These are phyloP conservation scores for Trissolcus japonicus DNA, from an alignment of 2,888 invertebrate genomes.

Conservation along the genomic window DNA sequence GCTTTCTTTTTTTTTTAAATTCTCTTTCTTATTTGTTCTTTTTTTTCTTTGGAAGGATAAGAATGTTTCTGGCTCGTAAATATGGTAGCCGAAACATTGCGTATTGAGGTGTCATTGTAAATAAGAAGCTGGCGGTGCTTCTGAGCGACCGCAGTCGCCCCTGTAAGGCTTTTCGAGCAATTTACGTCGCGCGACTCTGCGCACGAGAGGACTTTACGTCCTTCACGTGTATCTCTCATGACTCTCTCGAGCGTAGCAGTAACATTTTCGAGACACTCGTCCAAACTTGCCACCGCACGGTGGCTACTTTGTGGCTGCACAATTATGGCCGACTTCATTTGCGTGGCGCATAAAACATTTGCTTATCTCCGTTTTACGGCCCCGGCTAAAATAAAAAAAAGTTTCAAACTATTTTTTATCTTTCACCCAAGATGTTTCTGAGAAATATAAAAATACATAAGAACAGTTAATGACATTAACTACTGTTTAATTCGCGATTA, in stretches of 20 bases:
- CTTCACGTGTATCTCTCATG: constrained; percentile 22
- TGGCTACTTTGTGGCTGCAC: constrained; percentile 60
- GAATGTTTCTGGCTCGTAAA: constrained; percentile 52
- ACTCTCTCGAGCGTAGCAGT: constrained; percentile 10
- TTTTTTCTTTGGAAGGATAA: neutral
- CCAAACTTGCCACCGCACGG: constrained; percentile 52
- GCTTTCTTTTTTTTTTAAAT: too few relatives aligned
- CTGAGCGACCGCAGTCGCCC: constrained; percentile 55
- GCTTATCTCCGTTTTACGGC: constrained; percentile 9
- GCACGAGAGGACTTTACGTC: constrained; percentile 40
- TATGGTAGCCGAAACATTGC: constrained; percentile 48
- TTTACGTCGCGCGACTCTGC: constrained; percentile 47
- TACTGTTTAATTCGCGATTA: too few relatives aligned
- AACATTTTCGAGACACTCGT: constrained; percentile 37
- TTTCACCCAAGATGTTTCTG: neutral
- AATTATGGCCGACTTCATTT: constrained; percentile 59
- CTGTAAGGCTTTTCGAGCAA: constrained; percentile 50
- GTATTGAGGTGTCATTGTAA: constrained; percentile 60
- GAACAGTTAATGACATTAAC: neutral
- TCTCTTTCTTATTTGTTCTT: too few relatives aligned
- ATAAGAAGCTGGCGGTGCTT: constrained; percentile 59
- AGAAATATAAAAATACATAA: constrained; percentile 1
- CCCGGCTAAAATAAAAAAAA: neutral
- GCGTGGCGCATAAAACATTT: constrained; percentile 36
- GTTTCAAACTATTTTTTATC: neutral